These are phyloP conservation scores for Drosophila persimilis DNA, from an alignment of 1,140 invertebrate species.

Conservation along the genomic window DNA sequence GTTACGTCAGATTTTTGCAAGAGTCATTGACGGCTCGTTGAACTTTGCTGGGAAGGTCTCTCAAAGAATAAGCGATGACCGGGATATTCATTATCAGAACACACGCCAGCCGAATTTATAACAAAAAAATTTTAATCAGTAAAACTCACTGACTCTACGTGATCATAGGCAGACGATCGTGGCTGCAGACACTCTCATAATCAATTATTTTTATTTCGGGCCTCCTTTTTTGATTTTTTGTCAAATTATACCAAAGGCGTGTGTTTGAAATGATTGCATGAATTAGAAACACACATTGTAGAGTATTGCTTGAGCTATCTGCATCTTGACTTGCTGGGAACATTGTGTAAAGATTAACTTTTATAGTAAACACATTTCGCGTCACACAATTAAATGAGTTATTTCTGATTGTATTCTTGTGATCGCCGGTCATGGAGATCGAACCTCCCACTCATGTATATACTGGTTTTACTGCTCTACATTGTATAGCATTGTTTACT, in stretches of 20 bases:
- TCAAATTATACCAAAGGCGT: conserved; percentile 20
- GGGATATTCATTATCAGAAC: conserved; percentile 26
- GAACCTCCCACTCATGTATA: conserved; percentile 30
- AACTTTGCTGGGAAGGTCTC: conserved; percentile 18
- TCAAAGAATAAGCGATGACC: conserved; percentile 14
- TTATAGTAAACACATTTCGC: conserved; percentile 52
- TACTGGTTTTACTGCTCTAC: conserved; percentile 24
- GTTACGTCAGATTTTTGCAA: conserved; percentile 41
- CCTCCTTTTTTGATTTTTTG: conserved; percentile 29
- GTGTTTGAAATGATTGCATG: conserved; percentile 37
- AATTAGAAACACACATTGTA: conserved; percentile 14
- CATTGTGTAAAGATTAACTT: conserved; percentile 37
- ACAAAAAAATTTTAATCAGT: conserved; percentile 28
- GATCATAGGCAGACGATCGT: conserved; percentile 55
- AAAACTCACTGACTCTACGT: conserved; percentile 38
- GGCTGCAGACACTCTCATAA: conserved; percentile 38
- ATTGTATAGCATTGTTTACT: conserved; percentile 28
- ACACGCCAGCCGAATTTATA: conserved; percentile 17
- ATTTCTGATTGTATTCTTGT: conserved; percentile 40
- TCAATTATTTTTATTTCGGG: conserved; percentile 28
- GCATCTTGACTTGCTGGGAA: conserved; percentile 24
- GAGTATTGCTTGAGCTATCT: conserved; percentile 16
- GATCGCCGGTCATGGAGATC: conserved; percentile 38
- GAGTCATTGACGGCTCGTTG: conserved; percentile 33
- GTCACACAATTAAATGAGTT: conserved; percentile 40